phyloP scores from a whole-genome alignment of 2,888 invertebrate genomes.

The Catocala fraxini region DNA sequence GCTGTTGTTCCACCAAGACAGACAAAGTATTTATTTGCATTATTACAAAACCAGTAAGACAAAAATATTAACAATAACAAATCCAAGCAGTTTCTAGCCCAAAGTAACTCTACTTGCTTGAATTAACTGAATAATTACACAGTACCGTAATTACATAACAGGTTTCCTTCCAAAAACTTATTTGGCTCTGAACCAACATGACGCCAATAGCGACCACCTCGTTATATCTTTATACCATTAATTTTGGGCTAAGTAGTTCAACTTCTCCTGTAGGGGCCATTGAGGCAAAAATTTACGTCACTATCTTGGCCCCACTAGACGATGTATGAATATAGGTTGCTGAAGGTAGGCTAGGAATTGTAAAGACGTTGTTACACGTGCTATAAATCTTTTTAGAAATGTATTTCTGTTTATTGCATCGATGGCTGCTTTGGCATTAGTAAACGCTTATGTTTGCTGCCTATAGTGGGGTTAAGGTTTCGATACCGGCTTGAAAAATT shows the following conservation, averaged over 20 bases:
- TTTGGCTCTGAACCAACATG: constrained; percentile 43
- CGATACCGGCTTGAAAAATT: too few species aligned
- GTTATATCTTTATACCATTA: constrained; percentile 34
- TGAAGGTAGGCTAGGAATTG: too few species aligned
- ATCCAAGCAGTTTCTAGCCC: neutral
- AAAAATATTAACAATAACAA: neutral
- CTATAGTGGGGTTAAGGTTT: too few species aligned
- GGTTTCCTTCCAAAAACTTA: constrained; percentile 44
- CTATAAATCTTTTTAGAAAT: too few species aligned
- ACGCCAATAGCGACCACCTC: constrained; percentile 38
- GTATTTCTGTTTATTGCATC: too few species aligned
- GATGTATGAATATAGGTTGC: neutral
- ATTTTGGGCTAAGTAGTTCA: constrained; percentile 33
- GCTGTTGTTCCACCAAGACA: too few species aligned
- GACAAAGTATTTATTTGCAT: too few species aligned
- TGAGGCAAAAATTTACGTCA: constrained; percentile 4
- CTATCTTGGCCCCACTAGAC: neutral
- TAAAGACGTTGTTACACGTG: too few species aligned
- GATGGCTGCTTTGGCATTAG: too few species aligned
- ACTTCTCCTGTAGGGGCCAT: constrained; percentile 5
- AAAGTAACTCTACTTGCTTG: constrained; percentile 11
- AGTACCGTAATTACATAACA: constrained; percentile 39
- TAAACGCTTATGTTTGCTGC: too few species aligned
- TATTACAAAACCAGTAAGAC: too few species aligned
- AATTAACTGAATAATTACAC: constrained; percentile 32